These are phyloP conservation scores for Sternotherus odoratus DNA, from an alignment of 2,797 vertebrate species.

Conservation along the genomic window DNA sequence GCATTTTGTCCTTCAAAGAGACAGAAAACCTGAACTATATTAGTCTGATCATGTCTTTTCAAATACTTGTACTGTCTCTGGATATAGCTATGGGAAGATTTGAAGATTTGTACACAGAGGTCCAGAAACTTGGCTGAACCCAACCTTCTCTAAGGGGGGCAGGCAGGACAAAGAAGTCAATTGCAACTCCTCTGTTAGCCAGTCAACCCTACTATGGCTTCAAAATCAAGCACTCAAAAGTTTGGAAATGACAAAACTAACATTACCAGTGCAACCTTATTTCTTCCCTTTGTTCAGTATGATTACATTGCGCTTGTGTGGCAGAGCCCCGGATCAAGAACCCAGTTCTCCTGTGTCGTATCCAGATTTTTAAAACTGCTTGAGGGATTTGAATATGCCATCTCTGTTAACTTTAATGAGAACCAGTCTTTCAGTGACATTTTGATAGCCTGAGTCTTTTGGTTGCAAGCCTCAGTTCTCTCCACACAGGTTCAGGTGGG, in stretches of 20 bases:
- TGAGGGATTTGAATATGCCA: not conserved
- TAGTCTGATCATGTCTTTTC: not conserved
- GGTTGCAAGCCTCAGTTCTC: not conserved
- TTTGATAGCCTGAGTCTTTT: not conserved
- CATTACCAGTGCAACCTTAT: rapidly evolving
- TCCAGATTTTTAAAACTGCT: not conserved
- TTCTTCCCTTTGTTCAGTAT: not conserved
- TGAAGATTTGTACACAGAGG: not conserved
- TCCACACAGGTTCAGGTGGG: not conserved
- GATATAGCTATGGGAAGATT: not conserved
- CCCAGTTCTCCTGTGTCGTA: not conserved
- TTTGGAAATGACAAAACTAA: not conserved
- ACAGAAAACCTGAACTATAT: not conserved
- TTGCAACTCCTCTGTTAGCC: not conserved
- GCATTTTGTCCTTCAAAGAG: not conserved
- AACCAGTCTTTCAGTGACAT: not conserved
- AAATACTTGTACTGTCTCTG: not conserved
- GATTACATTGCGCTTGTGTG: rapidly evolving
- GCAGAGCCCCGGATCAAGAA: rapidly evolving
- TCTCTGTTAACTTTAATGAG: not conserved
- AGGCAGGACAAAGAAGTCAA: not conserved
- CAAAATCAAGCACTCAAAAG: not conserved
- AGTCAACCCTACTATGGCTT: too few species aligned
- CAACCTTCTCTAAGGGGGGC: not conserved
- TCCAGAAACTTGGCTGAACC: too few species aligned